phyloP scores from a whole-genome alignment of 2,797 vertebrate species.

The Melopsittacus undulatus region DNA sequence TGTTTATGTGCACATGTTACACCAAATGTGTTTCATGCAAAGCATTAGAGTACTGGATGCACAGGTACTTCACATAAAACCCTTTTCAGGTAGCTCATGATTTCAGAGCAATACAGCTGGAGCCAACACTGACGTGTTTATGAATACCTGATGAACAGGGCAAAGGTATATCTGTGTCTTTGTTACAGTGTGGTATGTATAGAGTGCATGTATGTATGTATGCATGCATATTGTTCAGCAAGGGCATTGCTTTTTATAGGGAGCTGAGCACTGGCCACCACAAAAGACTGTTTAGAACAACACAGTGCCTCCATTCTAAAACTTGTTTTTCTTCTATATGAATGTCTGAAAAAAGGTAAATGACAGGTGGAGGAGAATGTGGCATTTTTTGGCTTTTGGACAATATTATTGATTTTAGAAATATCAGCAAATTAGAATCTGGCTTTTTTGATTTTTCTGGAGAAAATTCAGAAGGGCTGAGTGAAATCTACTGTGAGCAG shows the following conservation, averaged over 20 bases:
- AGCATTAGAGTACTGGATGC: not conserved
- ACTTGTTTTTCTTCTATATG: not conserved
- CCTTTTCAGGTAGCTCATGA: not conserved
- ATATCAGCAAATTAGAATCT: not conserved
- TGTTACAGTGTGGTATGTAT: not conserved
- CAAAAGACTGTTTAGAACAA: not conserved
- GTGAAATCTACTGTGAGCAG: not conserved
- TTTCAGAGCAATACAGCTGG: not conserved
- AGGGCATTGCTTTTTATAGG: not conserved
- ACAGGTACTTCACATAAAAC: not conserved
- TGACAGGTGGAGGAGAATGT: not conserved
- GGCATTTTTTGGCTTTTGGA: not conserved
- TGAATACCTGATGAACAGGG: not conserved
- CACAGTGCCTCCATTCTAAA: not conserved
- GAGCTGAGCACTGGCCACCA: not conserved
- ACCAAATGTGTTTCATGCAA: not conserved
- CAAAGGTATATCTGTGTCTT: not conserved
- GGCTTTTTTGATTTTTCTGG: not conserved
- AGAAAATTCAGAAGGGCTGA: not conserved
- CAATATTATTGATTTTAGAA: not conserved
- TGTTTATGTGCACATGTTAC: not conserved
- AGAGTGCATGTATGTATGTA: no score
- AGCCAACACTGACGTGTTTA: not conserved
- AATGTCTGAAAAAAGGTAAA: not conserved
- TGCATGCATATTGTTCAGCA: not conserved